A percentile compares a stretch with the other conserved stretches of the same genome.
Conservation (phyloP, 1,140 invertebrate genomes). For the Spodoptera litura region DNA sequence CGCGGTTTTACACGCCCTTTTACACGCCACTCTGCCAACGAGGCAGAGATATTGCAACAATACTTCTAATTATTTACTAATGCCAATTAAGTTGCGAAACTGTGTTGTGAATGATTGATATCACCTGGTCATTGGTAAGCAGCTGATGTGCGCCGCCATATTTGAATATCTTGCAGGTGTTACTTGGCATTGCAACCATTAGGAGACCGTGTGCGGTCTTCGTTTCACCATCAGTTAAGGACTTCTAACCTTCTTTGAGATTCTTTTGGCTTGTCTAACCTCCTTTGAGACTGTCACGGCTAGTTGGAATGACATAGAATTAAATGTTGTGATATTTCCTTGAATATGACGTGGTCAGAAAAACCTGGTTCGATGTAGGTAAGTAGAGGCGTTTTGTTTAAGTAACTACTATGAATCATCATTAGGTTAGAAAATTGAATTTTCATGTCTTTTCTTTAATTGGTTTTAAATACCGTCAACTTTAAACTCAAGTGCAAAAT, state of each 20-base stretch:
- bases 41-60: slow-evolving; percentile 7
- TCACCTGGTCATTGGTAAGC: slow-evolving; percentile 38
- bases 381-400: too few relatives aligned
- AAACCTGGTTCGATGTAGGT: neutral
- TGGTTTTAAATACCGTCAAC: too few relatives aligned
- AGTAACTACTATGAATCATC: too few relatives aligned
- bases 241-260: neutral
- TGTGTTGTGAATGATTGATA: slow-evolving; percentile 38
- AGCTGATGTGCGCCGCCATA: slow-evolving; percentile 28
- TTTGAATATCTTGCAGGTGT: slow-evolving; percentile 38
- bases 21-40: too few relatives aligned
- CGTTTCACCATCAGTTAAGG: slow-evolving; percentile 17
- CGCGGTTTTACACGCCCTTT: too few relatives aligned
- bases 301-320: too few relatives aligned
- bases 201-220: slow-evolving; percentile 21
- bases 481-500: too few relatives aligned
- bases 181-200: slow-evolving; percentile 25
- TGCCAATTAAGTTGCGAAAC: slow-evolving; percentile 41
- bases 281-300: too few relatives aligned
- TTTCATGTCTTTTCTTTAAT: too few relatives aligned
- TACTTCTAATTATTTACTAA: slow-evolving; percentile 34
- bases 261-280: neutral
- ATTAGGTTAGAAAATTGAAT: too few relatives aligned
- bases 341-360: neutral
- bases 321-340: neutral